These are phyloP conservation scores for Etheostoma nigrum DNA, from an alignment of 2,797 vertebrate genomes.

Conservation along the genomic window DNA sequence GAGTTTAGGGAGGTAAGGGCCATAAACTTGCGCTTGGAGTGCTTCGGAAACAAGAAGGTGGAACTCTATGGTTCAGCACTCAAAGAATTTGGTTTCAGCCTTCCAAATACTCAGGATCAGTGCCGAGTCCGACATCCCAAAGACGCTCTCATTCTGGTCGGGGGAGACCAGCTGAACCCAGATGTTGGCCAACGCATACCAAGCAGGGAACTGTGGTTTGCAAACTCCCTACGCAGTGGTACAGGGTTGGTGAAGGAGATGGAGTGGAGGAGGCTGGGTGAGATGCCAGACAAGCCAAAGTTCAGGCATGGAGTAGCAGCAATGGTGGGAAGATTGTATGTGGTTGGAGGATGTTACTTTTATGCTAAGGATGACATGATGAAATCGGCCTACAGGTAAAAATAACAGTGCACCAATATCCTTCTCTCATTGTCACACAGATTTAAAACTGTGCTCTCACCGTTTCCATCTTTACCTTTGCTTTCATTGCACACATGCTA, in stretches of 20 bases:
- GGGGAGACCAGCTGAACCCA: conserved; percentile 87
- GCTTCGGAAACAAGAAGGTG: conserved; percentile 60
- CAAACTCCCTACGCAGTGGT: conserved; percentile 86
- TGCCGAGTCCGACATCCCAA: conserved; percentile 85
- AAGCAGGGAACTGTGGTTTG: conserved; percentile 89
- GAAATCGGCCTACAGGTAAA: conserved; percentile 91
- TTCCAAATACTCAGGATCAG: conserved; percentile 51
- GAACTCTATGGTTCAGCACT: conserved; percentile 80
- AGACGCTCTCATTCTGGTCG: conserved; percentile 87
- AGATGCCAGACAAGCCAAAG: conserved; percentile 86
- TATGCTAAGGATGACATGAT: conserved; percentile 87
- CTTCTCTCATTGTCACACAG: background rate
- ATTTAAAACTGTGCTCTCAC: background rate
- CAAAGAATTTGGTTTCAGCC: conserved; percentile 78
- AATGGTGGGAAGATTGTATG: conserved; percentile 83
- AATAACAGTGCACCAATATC: background rate
- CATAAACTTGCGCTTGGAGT: conserved; percentile 84
- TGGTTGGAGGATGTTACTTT: conserved; percentile 92
- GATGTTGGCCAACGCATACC: conserved; percentile 83
- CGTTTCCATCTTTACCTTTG: background rate
- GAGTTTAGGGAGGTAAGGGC: conserved; percentile 90
- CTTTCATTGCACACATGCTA: conserved; percentile 19
- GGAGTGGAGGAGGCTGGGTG: conserved; percentile 86
- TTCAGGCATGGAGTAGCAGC: conserved; percentile 87
- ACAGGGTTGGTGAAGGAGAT: conserved; percentile 86